Conservation (phyloP, 2,888 invertebrate genomes). For the Laspeyria flexula region DNA sequence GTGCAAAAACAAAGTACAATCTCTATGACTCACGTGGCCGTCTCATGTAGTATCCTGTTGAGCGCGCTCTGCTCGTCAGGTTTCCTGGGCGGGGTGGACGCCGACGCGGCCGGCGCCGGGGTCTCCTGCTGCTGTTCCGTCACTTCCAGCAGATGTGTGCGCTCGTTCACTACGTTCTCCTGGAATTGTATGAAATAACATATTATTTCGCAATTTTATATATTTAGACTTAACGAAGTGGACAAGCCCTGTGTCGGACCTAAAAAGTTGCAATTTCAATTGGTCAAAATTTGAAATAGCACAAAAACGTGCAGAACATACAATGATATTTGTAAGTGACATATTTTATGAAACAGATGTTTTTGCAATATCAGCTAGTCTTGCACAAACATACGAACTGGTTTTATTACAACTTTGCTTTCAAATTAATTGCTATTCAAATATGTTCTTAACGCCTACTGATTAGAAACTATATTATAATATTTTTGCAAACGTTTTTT, state of each 20-base stretch:
- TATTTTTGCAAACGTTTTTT: too few relatives aligned
- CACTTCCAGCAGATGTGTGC: constrained; percentile 92
- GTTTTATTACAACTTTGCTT: background rate
- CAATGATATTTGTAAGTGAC: background rate
- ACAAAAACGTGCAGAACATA: background rate
- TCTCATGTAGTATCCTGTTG: constrained; percentile 95
- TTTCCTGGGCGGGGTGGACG: constrained; percentile 90
- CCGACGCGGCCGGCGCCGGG: constrained; percentile 85
- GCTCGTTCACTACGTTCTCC: constrained; percentile 88
- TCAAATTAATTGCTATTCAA: too few relatives aligned
- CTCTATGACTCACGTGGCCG: constrained; percentile 92
- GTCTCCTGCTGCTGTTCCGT: constrained; percentile 89
- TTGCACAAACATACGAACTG: background rate
- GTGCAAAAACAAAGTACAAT: too few relatives aligned
- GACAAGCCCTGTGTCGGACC: too few relatives aligned
- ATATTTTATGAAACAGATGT: background rate
- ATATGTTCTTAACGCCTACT: too few relatives aligned
- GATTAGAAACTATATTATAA: too few relatives aligned
- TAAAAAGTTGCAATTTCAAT: too few relatives aligned
- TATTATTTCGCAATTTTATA: too few relatives aligned
- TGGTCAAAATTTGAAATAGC: too few relatives aligned
- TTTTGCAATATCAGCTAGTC: background rate
- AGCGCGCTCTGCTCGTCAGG: constrained; percentile 96
- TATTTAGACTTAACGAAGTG: too few relatives aligned
- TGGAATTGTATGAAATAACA: constrained; percentile 46